These are phyloP conservation scores for Motacilla alba DNA, from an alignment of 2,113 vertebrate genomes.

Conservation along the genomic window DNA sequence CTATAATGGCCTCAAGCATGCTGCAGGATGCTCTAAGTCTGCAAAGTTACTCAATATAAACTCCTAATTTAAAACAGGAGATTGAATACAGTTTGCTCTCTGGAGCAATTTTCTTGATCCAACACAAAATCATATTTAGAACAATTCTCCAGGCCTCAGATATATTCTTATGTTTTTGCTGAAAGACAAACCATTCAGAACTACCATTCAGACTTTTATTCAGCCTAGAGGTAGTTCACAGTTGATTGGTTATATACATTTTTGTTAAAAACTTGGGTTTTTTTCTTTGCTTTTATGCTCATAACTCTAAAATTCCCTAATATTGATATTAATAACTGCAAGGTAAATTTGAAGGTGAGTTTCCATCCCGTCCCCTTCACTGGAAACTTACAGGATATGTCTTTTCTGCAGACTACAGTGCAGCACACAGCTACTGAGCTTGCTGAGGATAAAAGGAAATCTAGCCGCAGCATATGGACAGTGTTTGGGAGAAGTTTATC, in stretches of 20 bases:
- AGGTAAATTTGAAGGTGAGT: not conserved
- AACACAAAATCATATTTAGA: not conserved
- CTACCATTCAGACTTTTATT: not conserved
- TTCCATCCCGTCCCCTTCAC: not conserved
- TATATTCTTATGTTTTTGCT: not conserved
- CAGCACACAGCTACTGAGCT: not conserved
- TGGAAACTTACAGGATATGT: not conserved
- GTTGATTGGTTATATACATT: not conserved
- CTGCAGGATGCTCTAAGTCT: not conserved
- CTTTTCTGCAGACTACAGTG: not conserved
- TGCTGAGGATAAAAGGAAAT: constrained; percentile 1
- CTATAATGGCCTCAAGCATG: not conserved
- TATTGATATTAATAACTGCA: not conserved
- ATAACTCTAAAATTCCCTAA: not conserved
- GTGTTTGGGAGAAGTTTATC: not conserved
- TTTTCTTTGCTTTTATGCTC: not conserved
- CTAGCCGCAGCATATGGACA: not conserved
- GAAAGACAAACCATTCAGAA: not conserved
- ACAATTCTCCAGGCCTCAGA: not conserved
- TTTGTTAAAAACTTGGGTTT: not conserved
- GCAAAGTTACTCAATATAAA: not conserved
- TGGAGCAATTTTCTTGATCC: not conserved
- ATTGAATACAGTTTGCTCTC: not conserved
- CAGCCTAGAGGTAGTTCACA: not conserved
- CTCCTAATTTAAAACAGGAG: not conserved